A percentile compares a stretch with the other conserved stretches of the same genome.
Evolutionary conservation across 2,113 vertebrate genomes (phyloP).

Genomic region (Empidonax alnorum): DNA sequence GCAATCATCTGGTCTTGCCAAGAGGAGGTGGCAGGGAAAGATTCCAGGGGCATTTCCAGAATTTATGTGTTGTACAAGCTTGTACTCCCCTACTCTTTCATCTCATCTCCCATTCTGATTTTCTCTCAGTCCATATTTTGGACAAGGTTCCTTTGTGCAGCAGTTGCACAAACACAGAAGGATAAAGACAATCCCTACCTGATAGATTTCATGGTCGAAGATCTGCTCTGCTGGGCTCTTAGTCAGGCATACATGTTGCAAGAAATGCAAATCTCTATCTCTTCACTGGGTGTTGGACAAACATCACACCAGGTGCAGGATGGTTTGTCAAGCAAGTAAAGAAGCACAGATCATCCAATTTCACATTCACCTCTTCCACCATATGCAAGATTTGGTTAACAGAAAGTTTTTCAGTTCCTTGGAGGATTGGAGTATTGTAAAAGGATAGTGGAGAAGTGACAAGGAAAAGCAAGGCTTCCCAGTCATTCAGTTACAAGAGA

Average conservation of each 20-base stretch:
- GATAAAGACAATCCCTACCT: constrained; percentile 15
- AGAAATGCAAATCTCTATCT: neutral
- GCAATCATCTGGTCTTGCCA: neutral
- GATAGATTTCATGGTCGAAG: neutral
- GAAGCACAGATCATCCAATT: neutral
- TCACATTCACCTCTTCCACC: neutral
- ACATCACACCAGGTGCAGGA: neutral
- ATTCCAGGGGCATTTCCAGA: neutral
- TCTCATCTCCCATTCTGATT: neutral
- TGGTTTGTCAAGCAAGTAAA: neutral
- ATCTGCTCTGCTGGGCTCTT: constrained; percentile 1
- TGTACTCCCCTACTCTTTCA: neutral
- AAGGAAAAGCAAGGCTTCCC: neutral
- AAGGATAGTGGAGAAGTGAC: neutral
- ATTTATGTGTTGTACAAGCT: neutral
- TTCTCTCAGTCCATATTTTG: neutral
- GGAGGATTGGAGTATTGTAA: neutral
- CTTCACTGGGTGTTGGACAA: neutral
- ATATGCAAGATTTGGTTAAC: neutral
- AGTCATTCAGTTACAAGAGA: neutral
- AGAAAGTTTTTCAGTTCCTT: neutral
- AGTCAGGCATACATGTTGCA: neutral
- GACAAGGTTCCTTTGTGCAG: neutral
- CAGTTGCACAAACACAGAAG: neutral
- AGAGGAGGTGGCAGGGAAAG: neutral